Evolutionary conservation across 1,140 invertebrate species (phyloP).

Genomic region (Heliothis subflexa): DNA sequence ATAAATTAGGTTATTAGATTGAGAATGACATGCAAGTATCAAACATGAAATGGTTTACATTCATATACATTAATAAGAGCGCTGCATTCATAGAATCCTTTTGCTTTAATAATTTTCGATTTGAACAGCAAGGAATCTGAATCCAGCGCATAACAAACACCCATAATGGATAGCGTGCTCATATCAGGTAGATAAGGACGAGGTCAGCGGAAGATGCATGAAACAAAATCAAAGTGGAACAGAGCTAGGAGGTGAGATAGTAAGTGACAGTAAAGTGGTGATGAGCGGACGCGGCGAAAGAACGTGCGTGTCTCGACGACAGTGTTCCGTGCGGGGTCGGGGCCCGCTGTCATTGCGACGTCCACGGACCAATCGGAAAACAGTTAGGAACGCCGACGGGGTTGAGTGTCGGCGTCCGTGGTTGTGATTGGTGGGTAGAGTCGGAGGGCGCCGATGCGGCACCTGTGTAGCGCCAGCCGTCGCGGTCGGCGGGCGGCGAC

Average conservation of each 20-base stretch:
- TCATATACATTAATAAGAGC: slow-evolving; percentile 14
- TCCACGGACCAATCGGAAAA: slow-evolving; percentile 57
- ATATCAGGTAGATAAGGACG: slow-evolving; percentile 71
- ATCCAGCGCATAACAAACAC: slow-evolving; percentile 55
- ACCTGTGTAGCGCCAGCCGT: slow-evolving; percentile 80
- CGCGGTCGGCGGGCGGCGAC: slow-evolving; percentile 90
- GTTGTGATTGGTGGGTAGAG: slow-evolving; percentile 54
- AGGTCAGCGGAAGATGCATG: slow-evolving; percentile 78
- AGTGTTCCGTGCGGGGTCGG: slow-evolving; percentile 84
- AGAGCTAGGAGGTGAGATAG: slow-evolving; percentile 76
- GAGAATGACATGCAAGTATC: slow-evolving; percentile 66
- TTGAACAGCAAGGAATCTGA: slow-evolving; percentile 35
- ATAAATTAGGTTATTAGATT: slow-evolving; percentile 60
- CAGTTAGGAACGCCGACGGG: slow-evolving; percentile 20
- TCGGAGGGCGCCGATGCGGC: slow-evolving; percentile 57
- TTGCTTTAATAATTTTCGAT: not conserved
- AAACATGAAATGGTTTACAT: slow-evolving; percentile 49
- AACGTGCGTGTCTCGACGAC: slow-evolving; percentile 72
- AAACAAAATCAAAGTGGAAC: slow-evolving; percentile 72
- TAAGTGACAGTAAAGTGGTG: slow-evolving; percentile 83
- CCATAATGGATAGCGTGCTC: slow-evolving; percentile 74
- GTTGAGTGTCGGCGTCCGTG: slow-evolving; percentile 44
- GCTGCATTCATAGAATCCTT: slow-evolving; percentile 22
- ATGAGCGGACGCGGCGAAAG: slow-evolving; percentile 73
- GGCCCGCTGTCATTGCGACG: slow-evolving; percentile 62